Conservation (phyloP, 2,113 vertebrate species). For the Condylura cristata region DNA sequence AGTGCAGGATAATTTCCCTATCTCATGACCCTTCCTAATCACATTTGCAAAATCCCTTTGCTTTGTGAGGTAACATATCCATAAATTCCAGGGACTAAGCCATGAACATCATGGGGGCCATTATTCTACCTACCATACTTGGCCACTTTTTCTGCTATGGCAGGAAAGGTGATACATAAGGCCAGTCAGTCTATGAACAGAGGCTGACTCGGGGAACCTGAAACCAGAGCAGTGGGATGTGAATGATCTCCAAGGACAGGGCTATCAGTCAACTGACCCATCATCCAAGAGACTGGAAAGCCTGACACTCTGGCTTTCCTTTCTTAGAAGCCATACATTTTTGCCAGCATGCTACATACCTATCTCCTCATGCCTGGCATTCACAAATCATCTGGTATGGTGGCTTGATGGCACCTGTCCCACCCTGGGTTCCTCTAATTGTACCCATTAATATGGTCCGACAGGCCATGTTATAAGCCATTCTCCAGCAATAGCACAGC, state of each 20-base stretch:
- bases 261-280: no score
- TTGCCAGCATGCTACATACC: background rate
- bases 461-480: background rate
- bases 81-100: background rate
- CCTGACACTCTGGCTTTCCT: background rate
- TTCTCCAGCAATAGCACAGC: background rate
- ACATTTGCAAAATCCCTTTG: background rate
- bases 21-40: slow-evolving; percentile 9
- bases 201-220: background rate
- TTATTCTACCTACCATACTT: background rate
- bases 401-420: background rate
- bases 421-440: background rate
- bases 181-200: background rate
- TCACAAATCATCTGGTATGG: background rate
- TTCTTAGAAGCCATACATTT: background rate
- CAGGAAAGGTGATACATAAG: background rate
- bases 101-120: background rate
- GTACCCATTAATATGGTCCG: background rate
- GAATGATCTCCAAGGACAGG: background rate
- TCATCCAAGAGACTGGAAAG: background rate
- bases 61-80: background rate
- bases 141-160: background rate
- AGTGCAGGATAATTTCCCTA: background rate
- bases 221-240: background rate
- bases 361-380: background rate